Evolutionary conservation across 2,797 vertebrate genomes (phyloP), one percentile per base, ranked within the genome.

Genomic region (Poecilia gillii): DNA sequence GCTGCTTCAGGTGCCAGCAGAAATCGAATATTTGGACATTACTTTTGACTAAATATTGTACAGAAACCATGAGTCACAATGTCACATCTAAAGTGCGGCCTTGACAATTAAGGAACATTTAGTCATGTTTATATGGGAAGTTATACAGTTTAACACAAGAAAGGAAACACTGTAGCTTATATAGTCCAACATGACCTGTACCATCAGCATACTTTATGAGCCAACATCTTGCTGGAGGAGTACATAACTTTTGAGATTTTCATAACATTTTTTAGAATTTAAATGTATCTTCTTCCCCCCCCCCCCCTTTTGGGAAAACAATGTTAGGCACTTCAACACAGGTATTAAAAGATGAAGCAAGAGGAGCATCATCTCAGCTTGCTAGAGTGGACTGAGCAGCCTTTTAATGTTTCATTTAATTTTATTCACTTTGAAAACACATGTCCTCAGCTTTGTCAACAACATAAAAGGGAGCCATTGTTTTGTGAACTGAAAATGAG

Each of bases 311-410:
- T 39, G 14, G 77, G 80, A 53, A 76, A 86, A 70, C 78, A 68
- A 80, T 64, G 73, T 79, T 47, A 25, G 46, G 73, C 6, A 43
- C 33, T 78, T 77, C 2, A 73, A 78, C 81, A 76, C 33, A 25
- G 12, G 75, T 13, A 75, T 20, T 87, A 25, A 88, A 90, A 87
- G 80, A 90, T 90, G 36, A 25, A 90, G 77, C 31, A 82, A 72
- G 41, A 80, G 4, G 25, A 47, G 49, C n/a, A 28, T 73, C 51
- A 68, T 68, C 33, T 41, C 64, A 41, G 1, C 8, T 41, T 62
- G 28, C 33, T 1, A 16, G 28, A 31, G 12, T 16, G 28, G 13
- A 31, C 4, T 14, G 28, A 62, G 4, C 28, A 59, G 79, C 9
- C 28, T 43, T 47, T 33, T 81, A 23, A 49, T 1, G 6, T 31